These are phyloP conservation scores for Tenthredo distinguenda DNA, from an alignment of 2,888 invertebrate genomes.

Conservation along the genomic window DNA sequence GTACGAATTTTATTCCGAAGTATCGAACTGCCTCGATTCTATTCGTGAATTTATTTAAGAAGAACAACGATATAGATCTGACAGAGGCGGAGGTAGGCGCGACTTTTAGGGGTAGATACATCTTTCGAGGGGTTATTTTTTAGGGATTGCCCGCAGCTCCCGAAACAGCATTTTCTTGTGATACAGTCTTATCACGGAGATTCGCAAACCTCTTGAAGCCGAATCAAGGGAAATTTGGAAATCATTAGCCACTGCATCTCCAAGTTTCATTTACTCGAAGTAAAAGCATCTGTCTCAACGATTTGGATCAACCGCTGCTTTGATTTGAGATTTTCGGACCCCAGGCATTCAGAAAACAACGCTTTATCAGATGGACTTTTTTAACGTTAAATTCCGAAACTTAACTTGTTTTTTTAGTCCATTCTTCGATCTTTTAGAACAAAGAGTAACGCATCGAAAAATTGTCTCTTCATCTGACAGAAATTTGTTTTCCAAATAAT, in stretches of 20 bases:
- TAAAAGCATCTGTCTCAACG: not conserved
- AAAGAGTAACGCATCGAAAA: too few relatives aligned
- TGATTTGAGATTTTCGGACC: not conserved
- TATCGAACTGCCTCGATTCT: constrained; percentile 5
- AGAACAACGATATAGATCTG: constrained; percentile 9
- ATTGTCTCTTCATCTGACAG: too few relatives aligned
- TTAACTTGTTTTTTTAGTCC: not conserved
- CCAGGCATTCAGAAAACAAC: not conserved
- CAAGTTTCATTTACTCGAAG: not conserved
- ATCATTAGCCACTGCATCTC: not conserved
- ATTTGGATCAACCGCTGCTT: not conserved
- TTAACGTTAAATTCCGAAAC: not conserved
- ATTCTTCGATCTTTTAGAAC: not conserved
- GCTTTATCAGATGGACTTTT: not conserved
- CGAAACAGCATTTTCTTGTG: not conserved
- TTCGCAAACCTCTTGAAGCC: not conserved
- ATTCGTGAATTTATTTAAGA: constrained; percentile 29
- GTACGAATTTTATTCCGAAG: constrained; percentile 10
- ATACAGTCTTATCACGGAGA: not conserved
- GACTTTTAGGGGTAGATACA: not conserved
- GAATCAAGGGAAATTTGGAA: not conserved
- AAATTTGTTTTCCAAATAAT: not conserved
- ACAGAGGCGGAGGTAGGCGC: not conserved
- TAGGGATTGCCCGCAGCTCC: not conserved
- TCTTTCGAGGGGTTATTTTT: not conserved